A percentile compares a stretch with the other conserved stretches of the same genome.
Evolutionary conservation across 1,140 invertebrate genomes (phyloP).

Genomic region (Papilio aristodemus): DNA sequence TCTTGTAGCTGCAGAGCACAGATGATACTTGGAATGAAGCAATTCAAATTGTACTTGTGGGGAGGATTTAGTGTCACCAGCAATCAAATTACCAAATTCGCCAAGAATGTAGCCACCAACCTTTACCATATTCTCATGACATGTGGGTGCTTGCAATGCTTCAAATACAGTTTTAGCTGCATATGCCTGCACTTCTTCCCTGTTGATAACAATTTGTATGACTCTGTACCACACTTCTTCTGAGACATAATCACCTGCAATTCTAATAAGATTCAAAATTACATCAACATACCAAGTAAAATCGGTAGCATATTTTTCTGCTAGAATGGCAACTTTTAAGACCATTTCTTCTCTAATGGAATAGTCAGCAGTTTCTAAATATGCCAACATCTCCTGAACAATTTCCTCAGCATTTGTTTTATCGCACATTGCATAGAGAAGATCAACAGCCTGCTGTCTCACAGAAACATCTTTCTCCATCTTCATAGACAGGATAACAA

Average conservation of each 20-base stretch:
- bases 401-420: constrained; percentile 99
- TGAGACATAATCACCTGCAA: constrained; percentile 99
- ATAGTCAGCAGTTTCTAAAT: constrained; percentile 99
- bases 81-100: constrained; percentile 99
- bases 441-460: constrained; percentile 98
- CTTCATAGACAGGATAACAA: constrained; percentile 99
- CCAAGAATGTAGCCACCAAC: constrained; percentile 99
- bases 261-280: constrained; percentile 99
- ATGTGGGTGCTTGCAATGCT: constrained; percentile 97
- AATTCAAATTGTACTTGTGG: constrained; percentile 97
- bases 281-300: constrained; percentile 99
- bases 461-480: constrained; percentile 99
- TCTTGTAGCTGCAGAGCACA: constrained; percentile 97
- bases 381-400: constrained; percentile 99
- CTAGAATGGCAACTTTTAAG: constrained; percentile 99
- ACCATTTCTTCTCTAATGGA: constrained; percentile 99
- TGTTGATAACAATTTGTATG: constrained; percentile 99
- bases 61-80: constrained; percentile 98
- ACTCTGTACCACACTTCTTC: constrained; percentile 99
- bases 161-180: constrained; percentile 99
- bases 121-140: constrained; percentile 99
- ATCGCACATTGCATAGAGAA: constrained; percentile 99
- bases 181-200: constrained; percentile 99
- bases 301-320: constrained; percentile 99
- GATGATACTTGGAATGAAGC: constrained; percentile 98